Base-by-base conservation (phyloP, 1,140 invertebrate genomes). In the Scaptomyza graminum region DNA sequence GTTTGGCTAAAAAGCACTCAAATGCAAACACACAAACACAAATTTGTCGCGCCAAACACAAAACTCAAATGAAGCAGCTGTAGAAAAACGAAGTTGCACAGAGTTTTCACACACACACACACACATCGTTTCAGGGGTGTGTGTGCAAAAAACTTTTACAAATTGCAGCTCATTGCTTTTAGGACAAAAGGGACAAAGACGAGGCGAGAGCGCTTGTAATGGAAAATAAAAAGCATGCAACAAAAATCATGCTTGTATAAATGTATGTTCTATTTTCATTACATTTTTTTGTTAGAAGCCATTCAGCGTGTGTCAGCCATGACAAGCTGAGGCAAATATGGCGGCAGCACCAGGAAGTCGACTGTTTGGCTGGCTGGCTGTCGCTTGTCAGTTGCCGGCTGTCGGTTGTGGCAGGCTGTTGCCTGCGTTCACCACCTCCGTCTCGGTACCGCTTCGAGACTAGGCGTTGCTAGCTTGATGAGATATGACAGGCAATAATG, bases 401-500 rank as follows among this genome's bases (percentile, higher is more conserved):
- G 60, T 39, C 51, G 50, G 41, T 12, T 57, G 28, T n/a, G 44
- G n/a, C 56, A n/a, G 12, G 4, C 37, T 41, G 37, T 41, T 41
- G 37, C 37, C 37, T 41, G 5, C 37, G 12, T 41, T 3, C 31
- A 9, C 55, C 18, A 12, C 54, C 52, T 50, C 37, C 43, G 37
- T 4, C 50, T 5, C 43, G 12, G 4, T 34, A 22, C 18, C 34
- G 22, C 11, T 12, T 22, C 51, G 13, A n/a, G 13, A 37, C 13
- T 49, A 8, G 18, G 74, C 75, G 56, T 63, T 68, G 67, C 34
- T 74, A 9, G 43, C 70, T 73, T 87, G 83, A 87, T 87, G 83
- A 88, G 83, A 83, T 83, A 88, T 85, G 85, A 89, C 84, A 90
- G 80, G 70, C 84, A 90, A 90, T 88, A 88, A 78, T 74, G 85